Conservation (phyloP, 1,140 invertebrate genomes). For the Macrostomum lignano region DNA sequence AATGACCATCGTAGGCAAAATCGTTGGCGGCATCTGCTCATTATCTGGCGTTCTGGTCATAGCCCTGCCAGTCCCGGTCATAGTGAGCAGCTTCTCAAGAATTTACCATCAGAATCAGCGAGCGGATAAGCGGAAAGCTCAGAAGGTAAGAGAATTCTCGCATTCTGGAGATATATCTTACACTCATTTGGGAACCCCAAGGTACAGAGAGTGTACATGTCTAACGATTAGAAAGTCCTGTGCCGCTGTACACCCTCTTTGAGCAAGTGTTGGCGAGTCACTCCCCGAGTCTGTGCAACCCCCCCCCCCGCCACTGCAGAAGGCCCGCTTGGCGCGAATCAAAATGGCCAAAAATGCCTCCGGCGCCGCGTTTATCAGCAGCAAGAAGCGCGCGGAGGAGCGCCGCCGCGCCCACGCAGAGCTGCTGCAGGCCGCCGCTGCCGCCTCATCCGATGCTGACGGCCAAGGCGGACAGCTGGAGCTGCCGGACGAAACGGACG, state of each 20-base stretch:
- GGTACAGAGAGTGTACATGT: too few relatives aligned
- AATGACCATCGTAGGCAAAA: constrained; percentile 83
- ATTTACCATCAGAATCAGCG: constrained; percentile 99
- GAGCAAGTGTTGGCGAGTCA: too few relatives aligned
- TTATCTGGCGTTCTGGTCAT: constrained; percentile 94
- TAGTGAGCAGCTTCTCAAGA: constrained; percentile 97
- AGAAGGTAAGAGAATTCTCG: constrained; percentile 60
- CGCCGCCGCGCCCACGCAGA: constrained; percentile 30
- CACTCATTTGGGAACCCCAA: too few relatives aligned
- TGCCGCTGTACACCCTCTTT: too few relatives aligned
- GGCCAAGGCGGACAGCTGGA: constrained; percentile 19
- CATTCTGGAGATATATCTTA: too few relatives aligned
- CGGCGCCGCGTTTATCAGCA: constrained; percentile 85
- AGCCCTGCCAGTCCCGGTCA: constrained; percentile 92
- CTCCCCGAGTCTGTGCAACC: too few relatives aligned
- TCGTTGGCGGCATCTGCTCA: constrained; percentile 91
- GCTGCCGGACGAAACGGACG: constrained; percentile 66
- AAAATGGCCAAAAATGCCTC: constrained; percentile 91
- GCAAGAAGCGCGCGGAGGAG: constrained; percentile 94
- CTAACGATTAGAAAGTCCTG: too few relatives aligned
- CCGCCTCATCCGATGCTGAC: constrained; percentile 27
- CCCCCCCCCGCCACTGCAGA: too few relatives aligned
- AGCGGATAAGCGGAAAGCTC: constrained; percentile 92
- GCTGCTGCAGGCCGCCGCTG: constrained; percentile 45
- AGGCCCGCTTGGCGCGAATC: constrained; percentile 81